Evolutionary conservation across 2,888 invertebrate genomes (phyloP), one percentile per base, ranked within the genome.

Genomic region (Acleris literana): DNA sequence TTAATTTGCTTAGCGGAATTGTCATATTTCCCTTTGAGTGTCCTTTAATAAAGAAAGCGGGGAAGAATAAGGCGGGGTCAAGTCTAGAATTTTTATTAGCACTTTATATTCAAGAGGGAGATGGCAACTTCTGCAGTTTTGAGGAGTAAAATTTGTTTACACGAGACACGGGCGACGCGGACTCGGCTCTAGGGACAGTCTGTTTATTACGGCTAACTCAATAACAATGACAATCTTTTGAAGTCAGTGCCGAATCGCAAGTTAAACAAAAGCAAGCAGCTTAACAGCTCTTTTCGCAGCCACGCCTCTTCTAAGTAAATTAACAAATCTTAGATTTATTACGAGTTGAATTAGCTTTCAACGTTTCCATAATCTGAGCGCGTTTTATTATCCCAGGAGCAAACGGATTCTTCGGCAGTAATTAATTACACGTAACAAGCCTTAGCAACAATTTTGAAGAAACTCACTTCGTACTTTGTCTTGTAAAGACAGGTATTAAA

Each of bases 241-340:
- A 86, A 86, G 83, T 83, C 71, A 72, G 69, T 77, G 72, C 78
- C 66, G 80, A 81, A 77, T 79, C 79, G 72, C 71, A 69, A 71
- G 70, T 74, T 76, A 79, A 82, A 85, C 87, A 85, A 87, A 88
- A 84, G 80, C 78, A 76, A 74, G 75, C 76, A 72, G 76, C 79
- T 81, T 88, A 84, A 85, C 81, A 83, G 85, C 78, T 82, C 79
- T 71, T 71, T 76, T 76, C 73, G 68, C 70, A 58, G 74, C 74
- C 76, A 80, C 76, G 78, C 74, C 78, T 80, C 52, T 48, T 57
- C 46, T 16, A 18, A 62, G 78, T 83, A 86, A 87, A 89, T 90
- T 90, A 89, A 88, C 86, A 88, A 88, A 84, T 86, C 86, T 82
- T 80, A 79, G 79, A 88, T 89, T 90, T 88, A 89, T 88, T 85